These are phyloP conservation scores for Stegodyphus dumicola DNA, from an alignment of 1,140 invertebrate genomes.

Conservation along the genomic window DNA sequence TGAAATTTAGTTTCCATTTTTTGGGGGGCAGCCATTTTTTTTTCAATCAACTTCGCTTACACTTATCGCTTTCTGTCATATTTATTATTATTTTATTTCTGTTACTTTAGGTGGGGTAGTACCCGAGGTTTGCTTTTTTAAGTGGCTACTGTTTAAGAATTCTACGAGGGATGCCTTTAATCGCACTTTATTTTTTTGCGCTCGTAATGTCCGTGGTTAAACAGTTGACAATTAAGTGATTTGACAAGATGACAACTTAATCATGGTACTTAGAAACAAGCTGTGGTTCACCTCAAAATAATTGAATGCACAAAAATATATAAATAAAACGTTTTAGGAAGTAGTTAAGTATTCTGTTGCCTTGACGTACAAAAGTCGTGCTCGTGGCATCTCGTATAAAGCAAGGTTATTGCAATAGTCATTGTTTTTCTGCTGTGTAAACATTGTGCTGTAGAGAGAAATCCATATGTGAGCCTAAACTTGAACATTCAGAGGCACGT, in stretches of 20 bases:
- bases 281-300: slow-evolving; percentile 24
- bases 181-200: slow-evolving; percentile 38
- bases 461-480: no score
- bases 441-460: no score
- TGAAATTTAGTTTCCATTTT: slow-evolving; percentile 61
- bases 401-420: no score
- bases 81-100: background rate
- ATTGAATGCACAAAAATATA: slow-evolving; percentile 21
- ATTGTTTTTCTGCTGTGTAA: no score
- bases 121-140: slow-evolving; percentile 13
- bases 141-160: slow-evolving; percentile 42
- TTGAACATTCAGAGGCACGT: no score
- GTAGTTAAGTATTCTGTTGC: slow-evolving; percentile 36
- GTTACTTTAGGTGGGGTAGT: slow-evolving; percentile 28
- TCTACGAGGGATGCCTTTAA: slow-evolving; percentile 37
- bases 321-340: slow-evolving; percentile 44
- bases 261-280: slow-evolving; percentile 42
- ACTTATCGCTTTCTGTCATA: slow-evolving; percentile 11
- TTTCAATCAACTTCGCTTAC: background rate
- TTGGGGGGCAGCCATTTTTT: slow-evolving; percentile 28
- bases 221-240: slow-evolving; percentile 58
- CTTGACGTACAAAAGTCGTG: background rate
- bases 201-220: slow-evolving; percentile 40
- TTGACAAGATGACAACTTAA: slow-evolving; percentile 60
- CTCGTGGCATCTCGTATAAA: background rate